phyloP scores from a whole-genome alignment of 2,113 vertebrate genomes.

The Mystacornis crossleyi region DNA sequence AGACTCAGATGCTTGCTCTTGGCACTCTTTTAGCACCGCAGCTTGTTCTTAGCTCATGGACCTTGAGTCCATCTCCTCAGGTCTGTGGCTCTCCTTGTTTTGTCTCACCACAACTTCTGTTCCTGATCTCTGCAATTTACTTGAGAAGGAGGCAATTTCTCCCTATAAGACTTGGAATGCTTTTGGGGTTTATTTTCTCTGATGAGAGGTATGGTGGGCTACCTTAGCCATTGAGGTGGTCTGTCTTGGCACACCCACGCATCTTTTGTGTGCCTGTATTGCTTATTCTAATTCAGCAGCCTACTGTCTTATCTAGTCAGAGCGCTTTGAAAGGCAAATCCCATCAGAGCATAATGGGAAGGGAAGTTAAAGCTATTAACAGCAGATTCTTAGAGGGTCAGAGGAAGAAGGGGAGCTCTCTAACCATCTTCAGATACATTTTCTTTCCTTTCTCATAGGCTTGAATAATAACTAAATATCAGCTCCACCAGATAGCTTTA shows the following conservation, averaged over 20 bases:
- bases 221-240: background rate
- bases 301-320: background rate
- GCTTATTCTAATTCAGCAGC: background rate
- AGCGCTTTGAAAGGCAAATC: slow-evolving; percentile 1
- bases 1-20: background rate
- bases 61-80: background rate
- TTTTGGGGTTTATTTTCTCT: background rate
- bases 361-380: slow-evolving; percentile 14
- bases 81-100: background rate
- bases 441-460: background rate
- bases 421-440: background rate
- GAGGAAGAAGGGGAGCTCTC: background rate
- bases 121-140: background rate
- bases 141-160: background rate
- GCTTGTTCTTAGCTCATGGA: background rate
- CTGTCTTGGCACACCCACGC: background rate
- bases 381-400: background rate
- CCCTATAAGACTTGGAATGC: accelerated
- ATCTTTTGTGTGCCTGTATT: background rate
- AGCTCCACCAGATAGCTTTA: background rate
- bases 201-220: background rate
- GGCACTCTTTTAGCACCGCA: background rate
- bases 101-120: background rate
- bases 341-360: background rate
- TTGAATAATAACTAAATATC: background rate